Percentiles rank a stretch among this genome's conserved stretches.
These are phyloP conservation scores for Entomyzon cyanotis DNA, from an alignment of 2,113 vertebrate species.

Conservation along the genomic window DNA sequence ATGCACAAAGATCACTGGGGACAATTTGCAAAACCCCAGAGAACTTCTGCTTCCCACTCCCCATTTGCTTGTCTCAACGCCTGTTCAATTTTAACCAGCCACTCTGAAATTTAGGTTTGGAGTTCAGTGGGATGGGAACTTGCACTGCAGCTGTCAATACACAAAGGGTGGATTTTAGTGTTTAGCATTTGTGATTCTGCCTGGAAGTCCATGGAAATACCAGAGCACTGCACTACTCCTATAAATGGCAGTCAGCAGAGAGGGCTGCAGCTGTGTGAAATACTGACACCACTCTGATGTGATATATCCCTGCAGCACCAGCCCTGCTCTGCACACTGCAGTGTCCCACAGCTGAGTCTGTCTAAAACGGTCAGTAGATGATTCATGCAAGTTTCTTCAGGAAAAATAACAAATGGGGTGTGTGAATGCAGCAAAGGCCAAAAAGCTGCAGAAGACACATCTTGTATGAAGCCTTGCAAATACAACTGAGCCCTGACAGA, in stretches of 20 bases:
- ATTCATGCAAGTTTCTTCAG: not conserved
- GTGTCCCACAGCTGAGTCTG: not conserved
- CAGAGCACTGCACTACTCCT: not conserved
- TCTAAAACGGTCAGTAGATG: not conserved
- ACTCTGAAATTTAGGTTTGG: not conserved
- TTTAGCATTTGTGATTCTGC: not conserved
- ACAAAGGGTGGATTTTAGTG: not conserved
- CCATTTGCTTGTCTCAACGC: not conserved
- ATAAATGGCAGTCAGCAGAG: not conserved
- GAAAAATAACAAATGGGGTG: not conserved
- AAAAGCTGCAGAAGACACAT: not conserved
- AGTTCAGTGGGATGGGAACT: not conserved
- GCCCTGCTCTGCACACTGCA: not conserved
- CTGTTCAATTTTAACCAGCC: not conserved
- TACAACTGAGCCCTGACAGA: not conserved
- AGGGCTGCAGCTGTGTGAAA: conserved; percentile 2
- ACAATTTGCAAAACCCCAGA: not conserved
- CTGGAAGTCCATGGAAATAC: not conserved
- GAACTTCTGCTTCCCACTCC: not conserved
- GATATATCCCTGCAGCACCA: not conserved
- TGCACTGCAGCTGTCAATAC: not conserved
- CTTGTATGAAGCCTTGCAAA: not conserved
- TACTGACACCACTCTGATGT: not conserved
- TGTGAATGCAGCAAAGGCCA: not conserved
- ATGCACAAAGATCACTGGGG: fast-evolving